A percentile compares a stretch with the other conserved stretches of the same genome.
Conservation (phyloP, 2,888 invertebrate genomes). For the Ochropleura leucogaster region DNA sequence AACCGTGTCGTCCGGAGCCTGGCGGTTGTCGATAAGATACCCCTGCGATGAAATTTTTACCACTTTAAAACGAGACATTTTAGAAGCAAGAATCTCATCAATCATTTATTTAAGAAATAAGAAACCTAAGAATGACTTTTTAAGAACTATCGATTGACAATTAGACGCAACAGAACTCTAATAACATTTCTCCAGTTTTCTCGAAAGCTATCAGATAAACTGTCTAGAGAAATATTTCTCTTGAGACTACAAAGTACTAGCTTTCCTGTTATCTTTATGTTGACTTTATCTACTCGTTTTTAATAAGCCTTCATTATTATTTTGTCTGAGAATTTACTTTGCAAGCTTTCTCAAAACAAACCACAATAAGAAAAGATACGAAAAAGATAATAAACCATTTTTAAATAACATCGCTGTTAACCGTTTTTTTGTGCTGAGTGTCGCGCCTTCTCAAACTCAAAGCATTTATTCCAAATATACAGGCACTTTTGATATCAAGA, state of each 20-base stretch:
- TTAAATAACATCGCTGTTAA: not conserved
- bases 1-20: too few relatives aligned
- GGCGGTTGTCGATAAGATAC: too few relatives aligned
- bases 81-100: too few relatives aligned
- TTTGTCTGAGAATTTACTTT: not conserved
- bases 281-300: not conserved
- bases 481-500: too few relatives aligned
- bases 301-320: not conserved
- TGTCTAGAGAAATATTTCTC: not conserved
- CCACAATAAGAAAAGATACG: not conserved
- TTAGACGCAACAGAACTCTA: not conserved
- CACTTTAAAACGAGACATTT: too few relatives aligned
- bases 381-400: not conserved
- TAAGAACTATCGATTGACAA: too few relatives aligned
- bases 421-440: not conserved
- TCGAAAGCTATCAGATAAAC: not conserved
- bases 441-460: too few relatives aligned
- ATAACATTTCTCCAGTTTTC: not conserved
- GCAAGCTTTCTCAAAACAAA: not conserved
- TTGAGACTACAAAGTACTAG: not conserved
- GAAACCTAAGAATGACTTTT: too few relatives aligned
- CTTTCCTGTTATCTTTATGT: not conserved
- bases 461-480: too few relatives aligned
- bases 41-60: too few relatives aligned
- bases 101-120: too few relatives aligned